These are phyloP conservation scores for Dreissena polymorpha DNA, from an alignment of 1,140 invertebrate genomes.

Conservation along the genomic window DNA sequence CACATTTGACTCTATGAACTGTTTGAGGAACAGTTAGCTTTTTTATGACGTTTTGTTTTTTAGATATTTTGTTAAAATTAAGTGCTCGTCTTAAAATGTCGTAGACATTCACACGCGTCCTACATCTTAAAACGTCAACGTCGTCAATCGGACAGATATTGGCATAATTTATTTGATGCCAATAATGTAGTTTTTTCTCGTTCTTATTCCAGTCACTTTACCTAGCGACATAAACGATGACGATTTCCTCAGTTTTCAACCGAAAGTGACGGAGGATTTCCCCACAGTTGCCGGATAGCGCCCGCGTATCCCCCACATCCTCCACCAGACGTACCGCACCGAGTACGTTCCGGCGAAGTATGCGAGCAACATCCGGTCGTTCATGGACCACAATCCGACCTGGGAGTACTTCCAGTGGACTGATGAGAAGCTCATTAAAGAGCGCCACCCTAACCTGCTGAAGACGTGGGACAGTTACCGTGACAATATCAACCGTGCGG, in stretches of 20 bases:
- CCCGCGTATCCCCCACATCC: conserved; percentile 27
- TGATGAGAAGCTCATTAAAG: conserved; percentile 62
- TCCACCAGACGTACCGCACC: conserved; percentile 29
- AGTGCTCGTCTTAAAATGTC: too few relatives aligned
- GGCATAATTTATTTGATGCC: too few relatives aligned
- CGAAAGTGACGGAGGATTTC: conserved; percentile 10
- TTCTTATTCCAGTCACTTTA: too few relatives aligned
- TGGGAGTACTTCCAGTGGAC: conserved; percentile 76
- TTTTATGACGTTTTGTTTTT: too few relatives aligned
- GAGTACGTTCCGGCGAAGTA: background rate
- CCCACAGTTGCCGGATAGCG: background rate
- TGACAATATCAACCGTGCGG: conserved; percentile 63
- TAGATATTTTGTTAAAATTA: too few relatives aligned
- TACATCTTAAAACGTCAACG: too few relatives aligned
- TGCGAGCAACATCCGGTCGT: conserved; percentile 1
- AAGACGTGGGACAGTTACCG: conserved; percentile 63
- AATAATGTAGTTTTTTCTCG: too few relatives aligned
- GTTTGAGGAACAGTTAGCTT: too few relatives aligned
- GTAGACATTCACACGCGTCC: too few relatives aligned
- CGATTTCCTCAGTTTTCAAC: background rate
- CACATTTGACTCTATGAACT: too few relatives aligned
- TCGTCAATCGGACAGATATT: too few relatives aligned
- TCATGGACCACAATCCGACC: conserved; percentile 34
- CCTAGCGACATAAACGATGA: too few relatives aligned
- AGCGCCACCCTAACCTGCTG: conserved; percentile 64